Conservation (phyloP, 2,797 vertebrate genomes). For the Coendou prehensilis region DNA sequence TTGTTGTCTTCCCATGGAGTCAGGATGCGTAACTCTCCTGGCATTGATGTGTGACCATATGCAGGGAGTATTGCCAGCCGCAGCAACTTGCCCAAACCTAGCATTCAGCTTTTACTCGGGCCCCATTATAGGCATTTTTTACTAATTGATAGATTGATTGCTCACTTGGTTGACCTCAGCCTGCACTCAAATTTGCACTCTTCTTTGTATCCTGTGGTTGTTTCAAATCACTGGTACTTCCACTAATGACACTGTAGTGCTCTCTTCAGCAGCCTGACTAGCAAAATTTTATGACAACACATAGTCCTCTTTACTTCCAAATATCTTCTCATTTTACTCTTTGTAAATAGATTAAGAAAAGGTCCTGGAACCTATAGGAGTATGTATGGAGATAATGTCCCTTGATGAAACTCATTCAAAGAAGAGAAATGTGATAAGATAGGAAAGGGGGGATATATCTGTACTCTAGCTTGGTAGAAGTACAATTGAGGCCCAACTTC, state of each 20-base stretch:
- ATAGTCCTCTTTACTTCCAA: not conserved
- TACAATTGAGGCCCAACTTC: not conserved
- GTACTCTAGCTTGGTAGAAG: not conserved
- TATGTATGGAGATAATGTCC: not conserved
- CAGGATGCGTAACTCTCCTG: not conserved
- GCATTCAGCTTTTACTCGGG: not conserved
- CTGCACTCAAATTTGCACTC: not conserved
- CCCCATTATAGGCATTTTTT: not conserved
- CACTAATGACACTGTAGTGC: not conserved
- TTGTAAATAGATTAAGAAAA: slow-evolving; percentile 1
- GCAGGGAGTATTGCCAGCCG: not conserved
- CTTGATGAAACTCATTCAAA: slow-evolving; percentile 48
- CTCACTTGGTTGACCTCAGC: not conserved
- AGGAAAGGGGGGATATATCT: not conserved
- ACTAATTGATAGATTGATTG: not conserved
- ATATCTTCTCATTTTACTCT: not conserved
- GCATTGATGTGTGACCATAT: not conserved
- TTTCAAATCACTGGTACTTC: not conserved
- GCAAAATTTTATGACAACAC: not conserved
- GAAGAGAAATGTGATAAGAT: not conserved
- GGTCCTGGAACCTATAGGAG: not conserved
- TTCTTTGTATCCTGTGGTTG: not conserved
- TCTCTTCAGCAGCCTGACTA: not conserved
- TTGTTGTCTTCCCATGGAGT: not conserved
- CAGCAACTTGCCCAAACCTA: not conserved